Conservation (phyloP, 2,797 vertebrate species). For the Molossus alvarezi region DNA sequence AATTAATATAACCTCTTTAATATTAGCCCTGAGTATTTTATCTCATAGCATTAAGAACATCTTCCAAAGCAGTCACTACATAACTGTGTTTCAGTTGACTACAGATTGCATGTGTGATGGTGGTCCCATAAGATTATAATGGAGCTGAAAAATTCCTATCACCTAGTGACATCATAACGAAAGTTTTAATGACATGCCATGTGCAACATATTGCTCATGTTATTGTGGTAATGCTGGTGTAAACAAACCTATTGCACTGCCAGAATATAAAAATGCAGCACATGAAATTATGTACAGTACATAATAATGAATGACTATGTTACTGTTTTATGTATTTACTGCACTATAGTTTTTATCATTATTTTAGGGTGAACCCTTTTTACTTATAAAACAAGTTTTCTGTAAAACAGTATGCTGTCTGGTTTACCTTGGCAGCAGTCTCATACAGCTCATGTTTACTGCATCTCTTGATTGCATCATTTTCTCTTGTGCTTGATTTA, state of each 20-base stretch:
- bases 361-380: background rate
- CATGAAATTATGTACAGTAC: background rate
- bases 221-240: background rate
- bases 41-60: background rate
- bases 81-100: background rate
- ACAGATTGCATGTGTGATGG: background rate
- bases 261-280: background rate
- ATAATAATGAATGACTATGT: background rate
- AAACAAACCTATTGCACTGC: background rate
- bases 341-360: background rate
- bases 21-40: constrained; percentile 25
- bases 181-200: background rate
- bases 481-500: background rate
- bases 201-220: background rate
- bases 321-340: background rate
- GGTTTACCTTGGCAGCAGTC: background rate
- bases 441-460: background rate
- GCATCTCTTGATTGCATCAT: background rate
- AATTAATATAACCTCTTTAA: constrained; percentile 20
- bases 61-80: background rate
- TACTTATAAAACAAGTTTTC: background rate
- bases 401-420: background rate
- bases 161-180: background rate
- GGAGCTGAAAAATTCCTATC: background rate
- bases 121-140: background rate